Percentiles rank a stretch among this genome's conserved stretches.
Conservation (phyloP, 1,140 invertebrate species). For the Drosophila azteca region DNA sequence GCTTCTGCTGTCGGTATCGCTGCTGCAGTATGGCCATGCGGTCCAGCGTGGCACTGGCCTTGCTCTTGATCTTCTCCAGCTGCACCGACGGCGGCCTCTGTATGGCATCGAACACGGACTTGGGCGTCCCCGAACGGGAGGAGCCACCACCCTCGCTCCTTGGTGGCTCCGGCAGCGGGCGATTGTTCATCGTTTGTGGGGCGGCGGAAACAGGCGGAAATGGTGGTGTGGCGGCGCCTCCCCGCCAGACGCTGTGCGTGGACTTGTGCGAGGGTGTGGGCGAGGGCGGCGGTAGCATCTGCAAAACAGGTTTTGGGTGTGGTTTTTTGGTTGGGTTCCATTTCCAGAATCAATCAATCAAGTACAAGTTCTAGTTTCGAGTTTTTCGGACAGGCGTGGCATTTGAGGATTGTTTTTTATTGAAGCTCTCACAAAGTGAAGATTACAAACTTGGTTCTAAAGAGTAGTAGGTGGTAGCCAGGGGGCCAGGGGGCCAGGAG, state of each 20-base stretch:
- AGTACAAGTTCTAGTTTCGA: slow-evolving; percentile 2
- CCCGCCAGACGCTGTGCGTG: slow-evolving; percentile 57
- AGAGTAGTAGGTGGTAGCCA: slow-evolving; percentile 5
- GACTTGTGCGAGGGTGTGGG: slow-evolving; percentile 76
- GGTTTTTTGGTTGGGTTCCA: slow-evolving; percentile 26
- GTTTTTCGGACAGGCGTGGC: slow-evolving; percentile 28
- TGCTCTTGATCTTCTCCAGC: slow-evolving; percentile 83
- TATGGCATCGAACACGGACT: slow-evolving; percentile 80
- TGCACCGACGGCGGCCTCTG: slow-evolving; percentile 79
- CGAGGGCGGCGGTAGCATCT: slow-evolving; percentile 74
- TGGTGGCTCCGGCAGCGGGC: slow-evolving; percentile 80
- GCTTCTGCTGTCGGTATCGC: slow-evolving; percentile 87
- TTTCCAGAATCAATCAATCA: neutral
- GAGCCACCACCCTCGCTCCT: slow-evolving; percentile 70
- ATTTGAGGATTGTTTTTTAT: slow-evolving; percentile 59
- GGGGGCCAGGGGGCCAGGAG: neutral
- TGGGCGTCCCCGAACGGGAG: slow-evolving; percentile 77
- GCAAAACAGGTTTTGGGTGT: slow-evolving; percentile 55
- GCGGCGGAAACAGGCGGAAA: slow-evolving; percentile 9
- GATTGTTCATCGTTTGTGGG: slow-evolving; percentile 64
- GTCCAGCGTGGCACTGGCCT: slow-evolving; percentile 80
- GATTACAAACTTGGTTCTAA: slow-evolving; percentile 74
- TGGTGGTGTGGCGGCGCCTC: slow-evolving; percentile 29
- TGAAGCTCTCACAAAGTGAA: slow-evolving; percentile 64
- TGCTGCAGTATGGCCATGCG: slow-evolving; percentile 85